These are phyloP conservation scores for Paramormyrops hopkinsi DNA, from an alignment of 2,797 vertebrate genomes.

Conservation along the genomic window DNA sequence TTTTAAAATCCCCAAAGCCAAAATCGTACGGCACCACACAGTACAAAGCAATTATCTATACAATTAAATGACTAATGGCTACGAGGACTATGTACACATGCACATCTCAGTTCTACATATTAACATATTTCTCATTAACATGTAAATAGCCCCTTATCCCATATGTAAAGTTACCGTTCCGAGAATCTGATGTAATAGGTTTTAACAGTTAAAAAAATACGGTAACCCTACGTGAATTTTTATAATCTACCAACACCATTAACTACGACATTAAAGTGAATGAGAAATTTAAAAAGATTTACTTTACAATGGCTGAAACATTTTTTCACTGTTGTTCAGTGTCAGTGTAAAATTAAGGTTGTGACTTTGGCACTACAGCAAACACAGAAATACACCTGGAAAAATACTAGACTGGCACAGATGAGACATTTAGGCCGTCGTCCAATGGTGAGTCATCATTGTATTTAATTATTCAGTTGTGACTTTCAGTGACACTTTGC, in stretches of 20 bases:
- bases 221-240: conserved; percentile 58
- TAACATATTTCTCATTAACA: conserved; percentile 60
- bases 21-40: background rate
- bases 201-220: conserved; percentile 65
- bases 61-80: background rate
- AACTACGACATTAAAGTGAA: conserved; percentile 9
- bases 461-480: background rate
- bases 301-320: background rate
- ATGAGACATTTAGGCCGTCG: conserved; percentile 11
- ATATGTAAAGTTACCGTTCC: conserved; percentile 64
- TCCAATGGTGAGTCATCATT: background rate
- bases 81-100: conserved; percentile 35
- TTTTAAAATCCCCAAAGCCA: background rate
- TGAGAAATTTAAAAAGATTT: background rate
- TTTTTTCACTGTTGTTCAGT: background rate
- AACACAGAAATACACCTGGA: conserved; percentile 35
- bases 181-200: conserved; percentile 64
- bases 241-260: conserved; percentile 24
- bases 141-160: conserved; percentile 76
- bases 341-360: conserved; percentile 34
- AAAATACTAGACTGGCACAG: conserved; percentile 42
- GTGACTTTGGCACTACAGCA: conserved; percentile 67
- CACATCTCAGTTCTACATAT: conserved; percentile 56
- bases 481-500: conserved; percentile 12
- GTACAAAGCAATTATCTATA: background rate